These are phyloP conservation scores for Drosophila siamana DNA, from an alignment of 2,888 invertebrate species.

Conservation along the genomic window DNA sequence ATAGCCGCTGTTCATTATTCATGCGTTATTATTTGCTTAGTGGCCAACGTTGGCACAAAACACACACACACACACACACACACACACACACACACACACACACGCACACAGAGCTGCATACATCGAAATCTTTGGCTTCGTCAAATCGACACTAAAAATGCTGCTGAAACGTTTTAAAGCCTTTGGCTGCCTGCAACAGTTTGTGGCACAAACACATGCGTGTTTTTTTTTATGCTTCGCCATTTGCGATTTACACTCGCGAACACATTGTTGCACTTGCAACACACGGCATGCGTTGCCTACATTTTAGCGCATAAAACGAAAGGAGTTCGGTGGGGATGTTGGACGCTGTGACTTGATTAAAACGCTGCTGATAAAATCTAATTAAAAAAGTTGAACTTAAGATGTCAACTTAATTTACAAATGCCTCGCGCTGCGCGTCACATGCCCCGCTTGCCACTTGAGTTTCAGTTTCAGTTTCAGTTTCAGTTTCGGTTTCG, in stretches of 20 bases:
- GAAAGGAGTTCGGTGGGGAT: neutral
- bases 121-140: constrained; percentile 23
- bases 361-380: constrained; percentile 75
- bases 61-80: constrained; percentile 16
- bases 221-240: too few relatives aligned
- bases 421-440: too few relatives aligned
- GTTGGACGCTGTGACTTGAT: constrained; percentile 62
- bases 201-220: too few relatives aligned
- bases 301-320: constrained; percentile 13
- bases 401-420: constrained; percentile 73
- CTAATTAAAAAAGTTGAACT: constrained; percentile 78
- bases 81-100: neutral
- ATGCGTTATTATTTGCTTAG: constrained; percentile 64
- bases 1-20: constrained; percentile 59
- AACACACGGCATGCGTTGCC: constrained; percentile 17
- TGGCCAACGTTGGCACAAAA: constrained; percentile 40
- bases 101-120: neutral
- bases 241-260: neutral
- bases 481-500: neutral
- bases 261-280: constrained; percentile 9
- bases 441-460: neutral
- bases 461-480: constrained; percentile 3
- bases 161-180: constrained; percentile 4
- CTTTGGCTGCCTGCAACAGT: neutral
- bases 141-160: constrained; percentile 52